Conservation (phyloP, 2,113 vertebrate species). For the Vimba vimba region DNA sequence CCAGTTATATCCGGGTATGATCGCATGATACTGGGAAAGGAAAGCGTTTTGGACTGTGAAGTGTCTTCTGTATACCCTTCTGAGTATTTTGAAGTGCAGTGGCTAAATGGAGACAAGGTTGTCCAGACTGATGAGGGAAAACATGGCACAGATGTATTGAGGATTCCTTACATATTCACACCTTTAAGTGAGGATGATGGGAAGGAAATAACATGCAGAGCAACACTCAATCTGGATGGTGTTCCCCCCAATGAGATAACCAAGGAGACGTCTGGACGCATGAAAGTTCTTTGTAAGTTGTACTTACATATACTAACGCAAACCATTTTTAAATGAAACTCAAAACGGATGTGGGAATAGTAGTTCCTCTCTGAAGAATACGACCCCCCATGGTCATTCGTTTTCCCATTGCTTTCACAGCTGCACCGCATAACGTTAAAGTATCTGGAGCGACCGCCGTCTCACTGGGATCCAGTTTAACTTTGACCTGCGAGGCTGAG, state of each 20-base stretch:
- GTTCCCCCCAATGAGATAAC: slow-evolving; percentile 50
- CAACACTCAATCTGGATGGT: slow-evolving; percentile 49
- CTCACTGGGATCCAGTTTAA: slow-evolving; percentile 47
- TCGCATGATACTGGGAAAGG: slow-evolving; percentile 52
- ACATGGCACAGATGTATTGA: neutral
- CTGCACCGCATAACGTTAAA: slow-evolving; percentile 58
- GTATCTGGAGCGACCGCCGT: neutral
- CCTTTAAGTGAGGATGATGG: slow-evolving; percentile 50
- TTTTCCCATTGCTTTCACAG: slow-evolving; percentile 58
- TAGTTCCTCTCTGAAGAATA: slow-evolving; percentile 6
- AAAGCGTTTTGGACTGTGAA: slow-evolving; percentile 62
- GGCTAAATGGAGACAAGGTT: slow-evolving; percentile 56
- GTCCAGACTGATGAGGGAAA: slow-evolving; percentile 35
- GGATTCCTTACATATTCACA: slow-evolving; percentile 49
- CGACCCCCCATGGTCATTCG: neutral
- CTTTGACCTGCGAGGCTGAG: slow-evolving; percentile 59
- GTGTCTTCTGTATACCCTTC: slow-evolving; percentile 60
- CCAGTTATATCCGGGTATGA: slow-evolving; percentile 66
- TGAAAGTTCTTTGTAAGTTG: slow-evolving; percentile 68
- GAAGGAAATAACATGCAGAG: slow-evolving; percentile 66
- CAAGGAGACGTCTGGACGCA: slow-evolving; percentile 55
- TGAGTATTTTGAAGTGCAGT: slow-evolving; percentile 59
- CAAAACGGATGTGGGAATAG: neutral
- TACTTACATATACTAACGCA: neutral
- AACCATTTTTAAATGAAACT: neutral